phyloP scores from a whole-genome alignment of 2,888 invertebrate genomes.

The Tiliacea aurago region DNA sequence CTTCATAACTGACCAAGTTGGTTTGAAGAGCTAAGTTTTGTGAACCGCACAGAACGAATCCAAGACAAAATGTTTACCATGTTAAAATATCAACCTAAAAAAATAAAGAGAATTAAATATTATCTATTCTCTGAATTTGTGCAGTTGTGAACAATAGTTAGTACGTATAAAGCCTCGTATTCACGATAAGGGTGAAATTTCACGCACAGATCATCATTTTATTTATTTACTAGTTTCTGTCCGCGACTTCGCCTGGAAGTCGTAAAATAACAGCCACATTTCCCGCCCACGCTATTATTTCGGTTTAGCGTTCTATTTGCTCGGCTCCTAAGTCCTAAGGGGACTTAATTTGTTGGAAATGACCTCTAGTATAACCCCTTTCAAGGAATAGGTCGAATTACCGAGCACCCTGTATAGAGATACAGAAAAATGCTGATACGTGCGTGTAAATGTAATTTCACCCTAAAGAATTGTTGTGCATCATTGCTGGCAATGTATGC shows the following conservation, averaged over 20 bases:
- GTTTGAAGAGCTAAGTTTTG: constrained; percentile 63
- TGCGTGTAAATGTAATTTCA: no score
- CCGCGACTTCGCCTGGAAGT: not conserved
- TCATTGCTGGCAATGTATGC: not conserved
- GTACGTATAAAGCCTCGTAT: not conserved
- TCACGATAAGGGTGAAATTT: not conserved
- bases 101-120: constrained; percentile 1
- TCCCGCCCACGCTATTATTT: no score
- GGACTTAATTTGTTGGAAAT: no score
- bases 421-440: no score
- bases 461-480: not conserved
- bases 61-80: constrained; percentile 64
- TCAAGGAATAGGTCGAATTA: no score
- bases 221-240: not conserved
- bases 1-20: constrained; percentile 65
- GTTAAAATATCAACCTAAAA: not conserved
- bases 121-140: constrained; percentile 10
- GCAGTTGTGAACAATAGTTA: constrained; percentile 26
- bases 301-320: no score
- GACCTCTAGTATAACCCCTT: no score
- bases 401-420: no score
- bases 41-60: constrained; percentile 69
- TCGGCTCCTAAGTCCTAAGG: no score
- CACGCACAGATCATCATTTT: no score
- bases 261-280: not conserved